These are phyloP conservation scores for Melipona quadrifasciata DNA, from an alignment of 1,140 invertebrate species.

Conservation along the genomic window DNA sequence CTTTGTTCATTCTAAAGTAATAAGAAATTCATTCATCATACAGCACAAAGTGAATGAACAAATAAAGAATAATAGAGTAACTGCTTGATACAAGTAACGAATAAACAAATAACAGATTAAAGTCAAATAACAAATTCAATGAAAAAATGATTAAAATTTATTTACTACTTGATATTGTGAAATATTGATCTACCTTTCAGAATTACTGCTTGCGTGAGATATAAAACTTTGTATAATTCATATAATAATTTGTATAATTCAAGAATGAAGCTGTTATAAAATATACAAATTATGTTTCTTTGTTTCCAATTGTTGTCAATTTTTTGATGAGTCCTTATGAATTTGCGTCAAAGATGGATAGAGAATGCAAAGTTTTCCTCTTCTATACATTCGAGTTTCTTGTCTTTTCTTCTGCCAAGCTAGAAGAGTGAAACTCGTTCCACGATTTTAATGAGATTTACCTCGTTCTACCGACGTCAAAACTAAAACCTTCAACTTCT, in stretches of 20 bases:
- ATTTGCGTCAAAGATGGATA: background rate
- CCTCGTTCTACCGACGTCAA: conserved; percentile 46
- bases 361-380: conserved; percentile 30
- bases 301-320: background rate
- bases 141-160: too few species aligned
- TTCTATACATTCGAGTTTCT: conserved; percentile 44
- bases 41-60: too few species aligned
- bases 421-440: conserved; percentile 31
- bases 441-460: conserved; percentile 67
- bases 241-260: background rate
- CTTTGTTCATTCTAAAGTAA: background rate
- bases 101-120: too few species aligned
- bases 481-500: conserved; percentile 42
- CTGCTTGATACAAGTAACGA: too few species aligned
- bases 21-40: too few species aligned
- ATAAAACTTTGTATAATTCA: background rate
- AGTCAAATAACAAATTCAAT: too few species aligned
- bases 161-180: too few species aligned
- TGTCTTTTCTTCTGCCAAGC: conserved; percentile 4
- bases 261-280: background rate
- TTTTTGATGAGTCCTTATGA: background rate
- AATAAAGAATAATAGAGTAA: too few species aligned
- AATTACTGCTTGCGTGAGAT: background rate
- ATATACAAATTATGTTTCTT: too few species aligned
- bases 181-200: background rate